phyloP scores from a whole-genome alignment of 2,888 invertebrate genomes.

The Stenichneumon culpator region DNA sequence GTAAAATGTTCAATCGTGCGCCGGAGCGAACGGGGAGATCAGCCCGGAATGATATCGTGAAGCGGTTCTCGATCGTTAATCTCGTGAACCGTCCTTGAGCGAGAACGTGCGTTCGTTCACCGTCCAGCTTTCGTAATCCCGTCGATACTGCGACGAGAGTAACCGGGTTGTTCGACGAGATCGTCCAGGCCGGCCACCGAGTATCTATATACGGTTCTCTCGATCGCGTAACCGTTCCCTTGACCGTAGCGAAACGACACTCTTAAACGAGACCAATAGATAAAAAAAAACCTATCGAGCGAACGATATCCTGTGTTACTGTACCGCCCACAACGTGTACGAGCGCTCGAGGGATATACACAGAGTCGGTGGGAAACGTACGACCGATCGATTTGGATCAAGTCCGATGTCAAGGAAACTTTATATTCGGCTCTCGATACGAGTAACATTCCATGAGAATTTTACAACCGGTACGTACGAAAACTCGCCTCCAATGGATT shows the following conservation, averaged over 20 bases:
- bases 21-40: neutral
- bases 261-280: constrained; percentile 42
- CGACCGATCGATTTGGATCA: constrained; percentile 24
- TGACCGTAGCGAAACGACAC: constrained; percentile 13
- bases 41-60: constrained; percentile 26
- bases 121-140: constrained; percentile 39
- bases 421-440: constrained; percentile 41
- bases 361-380: neutral
- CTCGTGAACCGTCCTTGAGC: constrained; percentile 31
- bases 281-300: constrained; percentile 21
- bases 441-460: constrained; percentile 41
- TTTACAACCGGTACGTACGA: constrained; percentile 50
- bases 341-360: constrained; percentile 10
- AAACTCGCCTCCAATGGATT: constrained; percentile 46
- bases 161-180: constrained; percentile 38
- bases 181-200: neutral
- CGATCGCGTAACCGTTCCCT: constrained; percentile 13
- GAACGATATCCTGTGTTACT: constrained; percentile 18
- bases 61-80: constrained; percentile 49
- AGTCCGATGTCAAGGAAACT: constrained; percentile 51
- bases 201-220: neutral
- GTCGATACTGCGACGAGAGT: constrained; percentile 21
- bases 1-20: constrained; percentile 41
- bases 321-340: constrained; percentile 5
- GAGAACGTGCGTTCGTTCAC: constrained; percentile 22